These are phyloP conservation scores for Eristalinus aeneus DNA, from an alignment of 2,888 invertebrate species.

Conservation along the genomic window DNA sequence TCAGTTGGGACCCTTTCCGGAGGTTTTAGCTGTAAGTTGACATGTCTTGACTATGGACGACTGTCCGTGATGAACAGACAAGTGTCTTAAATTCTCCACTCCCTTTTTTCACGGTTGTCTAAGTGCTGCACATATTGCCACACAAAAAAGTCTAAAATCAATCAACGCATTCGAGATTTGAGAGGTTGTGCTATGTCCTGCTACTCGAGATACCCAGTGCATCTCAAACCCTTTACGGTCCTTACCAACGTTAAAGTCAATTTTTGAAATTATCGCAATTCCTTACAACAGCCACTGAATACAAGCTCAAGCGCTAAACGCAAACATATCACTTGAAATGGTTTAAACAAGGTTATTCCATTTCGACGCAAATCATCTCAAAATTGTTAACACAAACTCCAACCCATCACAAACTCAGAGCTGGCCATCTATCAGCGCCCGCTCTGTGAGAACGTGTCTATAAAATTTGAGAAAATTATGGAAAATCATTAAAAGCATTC, in stretches of 20 bases:
- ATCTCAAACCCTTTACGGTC: no score
- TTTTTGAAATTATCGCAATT: not conserved
- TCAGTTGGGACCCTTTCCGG: not conserved
- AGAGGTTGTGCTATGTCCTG: no score
- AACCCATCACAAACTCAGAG: slow-evolving; percentile 38
- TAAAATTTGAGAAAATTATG: slow-evolving; percentile 66
- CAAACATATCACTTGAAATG: not conserved
- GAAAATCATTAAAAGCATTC: slow-evolving; percentile 67
- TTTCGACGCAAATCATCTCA: slow-evolving; percentile 18
- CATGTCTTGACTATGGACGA: not conserved
- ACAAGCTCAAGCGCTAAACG: not conserved
- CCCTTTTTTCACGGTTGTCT: no score
- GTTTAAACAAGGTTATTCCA: slow-evolving; percentile 20
- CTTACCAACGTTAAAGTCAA: no score
- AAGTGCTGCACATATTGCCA: no score
- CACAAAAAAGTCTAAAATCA: no score
- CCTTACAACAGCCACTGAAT: not conserved
- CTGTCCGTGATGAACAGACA: not conserved
- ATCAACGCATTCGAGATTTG: no score
- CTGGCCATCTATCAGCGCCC: slow-evolving; percentile 45
- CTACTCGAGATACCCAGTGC: no score
- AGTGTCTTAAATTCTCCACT: no score
- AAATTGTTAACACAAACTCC: slow-evolving; percentile 34
- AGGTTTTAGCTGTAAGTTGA: not conserved
- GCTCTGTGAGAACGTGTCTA: slow-evolving; percentile 51